A percentile compares a stretch with the other conserved stretches of the same genome.
These are phyloP conservation scores for Mobula hypostoma DNA, from an alignment of 2,113 vertebrate genomes.

Conservation along the genomic window DNA sequence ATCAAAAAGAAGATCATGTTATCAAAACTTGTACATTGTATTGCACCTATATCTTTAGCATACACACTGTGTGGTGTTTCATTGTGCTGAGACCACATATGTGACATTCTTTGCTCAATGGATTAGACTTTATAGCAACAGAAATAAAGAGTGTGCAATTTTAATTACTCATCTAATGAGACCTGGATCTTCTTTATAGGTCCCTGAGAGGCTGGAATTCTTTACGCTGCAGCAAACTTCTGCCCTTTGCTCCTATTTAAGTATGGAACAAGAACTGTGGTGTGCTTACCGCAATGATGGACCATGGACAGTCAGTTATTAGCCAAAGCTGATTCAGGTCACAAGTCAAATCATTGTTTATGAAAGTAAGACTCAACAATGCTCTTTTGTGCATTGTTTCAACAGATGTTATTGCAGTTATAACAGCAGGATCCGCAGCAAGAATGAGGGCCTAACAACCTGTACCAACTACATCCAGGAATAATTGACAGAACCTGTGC, in stretches of 20 bases:
- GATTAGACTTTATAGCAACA: background rate
- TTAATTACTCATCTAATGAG: background rate
- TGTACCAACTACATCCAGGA: background rate
- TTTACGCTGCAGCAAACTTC: background rate
- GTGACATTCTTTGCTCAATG: background rate
- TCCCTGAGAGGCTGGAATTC: background rate
- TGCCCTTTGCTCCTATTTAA: background rate
- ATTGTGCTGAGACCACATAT: background rate
- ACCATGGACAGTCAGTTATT: background rate
- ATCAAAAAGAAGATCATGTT: background rate
- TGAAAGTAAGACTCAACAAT: background rate
- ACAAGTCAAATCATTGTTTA: background rate
- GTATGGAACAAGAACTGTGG: background rate
- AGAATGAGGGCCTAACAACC: background rate
- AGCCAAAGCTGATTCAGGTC: background rate
- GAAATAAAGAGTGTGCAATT: background rate
- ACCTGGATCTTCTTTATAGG: background rate
- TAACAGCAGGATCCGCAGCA: background rate
- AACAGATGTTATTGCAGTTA: background rate
- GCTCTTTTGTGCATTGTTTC: background rate
- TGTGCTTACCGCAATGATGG: background rate
- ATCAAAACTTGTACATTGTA: too few relatives aligned
- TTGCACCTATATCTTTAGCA: background rate
- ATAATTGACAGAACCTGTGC: background rate
- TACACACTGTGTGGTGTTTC: background rate